Conservation (phyloP, 1,140 invertebrate genomes). For the Heliothis virescens region DNA sequence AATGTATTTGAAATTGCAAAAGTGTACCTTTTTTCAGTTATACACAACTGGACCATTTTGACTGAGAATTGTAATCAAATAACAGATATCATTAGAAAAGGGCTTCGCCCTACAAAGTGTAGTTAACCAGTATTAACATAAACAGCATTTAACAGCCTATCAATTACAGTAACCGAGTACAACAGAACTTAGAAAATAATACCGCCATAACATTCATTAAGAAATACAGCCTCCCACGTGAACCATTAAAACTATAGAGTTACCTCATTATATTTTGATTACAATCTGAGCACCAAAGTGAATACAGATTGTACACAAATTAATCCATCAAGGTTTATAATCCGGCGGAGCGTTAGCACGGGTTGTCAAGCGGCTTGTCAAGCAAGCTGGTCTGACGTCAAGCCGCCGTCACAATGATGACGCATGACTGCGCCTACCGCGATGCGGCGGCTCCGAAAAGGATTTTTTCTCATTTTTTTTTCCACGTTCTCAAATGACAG, state of each 20-base stretch:
- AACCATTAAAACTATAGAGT: constrained; percentile 43
- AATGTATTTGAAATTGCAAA: too few species aligned
- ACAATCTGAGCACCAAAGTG: constrained; percentile 59
- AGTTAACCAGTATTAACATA: background rate
- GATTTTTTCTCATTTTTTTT: constrained; percentile 54
- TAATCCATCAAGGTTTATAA: constrained; percentile 81
- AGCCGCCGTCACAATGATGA: constrained; percentile 76
- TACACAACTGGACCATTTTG: too few species aligned
- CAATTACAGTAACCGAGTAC: constrained; percentile 4
- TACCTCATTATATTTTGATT: constrained; percentile 63
- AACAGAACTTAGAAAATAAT: constrained; percentile 12
- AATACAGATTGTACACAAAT: constrained; percentile 68
- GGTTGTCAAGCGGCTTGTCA: constrained; percentile 64
- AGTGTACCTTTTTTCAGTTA: too few species aligned
- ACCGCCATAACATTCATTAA: constrained; percentile 34
- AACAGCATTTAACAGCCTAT: constrained; percentile 13
- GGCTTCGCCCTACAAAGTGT: too few species aligned
- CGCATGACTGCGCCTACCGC: constrained; percentile 76
- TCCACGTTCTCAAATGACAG: constrained; percentile 45
- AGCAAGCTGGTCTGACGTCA: constrained; percentile 57
- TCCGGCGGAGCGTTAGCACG: constrained; percentile 66
- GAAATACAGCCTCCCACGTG: constrained; percentile 35
- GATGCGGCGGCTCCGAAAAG: constrained; percentile 56
- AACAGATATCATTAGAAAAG: too few species aligned
- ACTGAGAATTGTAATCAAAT: too few species aligned